These are phyloP conservation scores for Anguilla anguilla DNA, from an alignment of 2,797 vertebrate genomes.

Conservation along the genomic window DNA sequence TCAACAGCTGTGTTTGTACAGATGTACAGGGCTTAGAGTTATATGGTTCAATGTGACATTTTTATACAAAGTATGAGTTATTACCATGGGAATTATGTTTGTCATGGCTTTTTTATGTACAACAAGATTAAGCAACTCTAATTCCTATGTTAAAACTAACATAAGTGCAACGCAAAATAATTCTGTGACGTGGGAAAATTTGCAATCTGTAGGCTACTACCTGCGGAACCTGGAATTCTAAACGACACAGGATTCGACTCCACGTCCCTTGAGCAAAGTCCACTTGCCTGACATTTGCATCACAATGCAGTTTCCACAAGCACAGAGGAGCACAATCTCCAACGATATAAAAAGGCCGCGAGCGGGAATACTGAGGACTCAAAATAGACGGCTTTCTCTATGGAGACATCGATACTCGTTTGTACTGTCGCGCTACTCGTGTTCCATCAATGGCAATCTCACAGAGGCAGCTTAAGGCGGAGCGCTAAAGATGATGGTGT, in stretches of 20 bases:
- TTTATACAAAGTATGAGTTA: background rate
- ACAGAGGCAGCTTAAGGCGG: background rate
- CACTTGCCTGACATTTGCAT: background rate
- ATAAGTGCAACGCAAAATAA: too few relatives aligned
- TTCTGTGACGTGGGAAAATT: background rate
- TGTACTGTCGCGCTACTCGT: background rate
- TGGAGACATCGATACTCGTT: background rate
- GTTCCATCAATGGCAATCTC: background rate
- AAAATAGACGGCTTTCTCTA: constrained; percentile 13
- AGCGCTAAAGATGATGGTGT: background rate
- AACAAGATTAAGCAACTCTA: background rate
- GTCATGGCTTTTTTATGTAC: background rate
- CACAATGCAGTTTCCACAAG: background rate
- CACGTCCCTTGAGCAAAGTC: background rate
- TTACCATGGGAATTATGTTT: background rate
- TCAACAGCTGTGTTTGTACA: constrained; percentile 1
- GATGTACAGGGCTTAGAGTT: background rate
- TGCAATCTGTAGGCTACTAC: background rate
- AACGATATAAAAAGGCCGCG: background rate
- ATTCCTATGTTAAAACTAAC: background rate
- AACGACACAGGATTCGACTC: background rate
- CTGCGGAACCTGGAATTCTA: background rate
- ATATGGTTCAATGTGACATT: background rate
- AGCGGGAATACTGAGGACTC: background rate
- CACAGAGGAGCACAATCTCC: background rate